Evolutionary conservation across 2,888 invertebrate genomes (phyloP), one percentile per base, ranked within the genome.

Genomic region (Lepidonotus clava): DNA sequence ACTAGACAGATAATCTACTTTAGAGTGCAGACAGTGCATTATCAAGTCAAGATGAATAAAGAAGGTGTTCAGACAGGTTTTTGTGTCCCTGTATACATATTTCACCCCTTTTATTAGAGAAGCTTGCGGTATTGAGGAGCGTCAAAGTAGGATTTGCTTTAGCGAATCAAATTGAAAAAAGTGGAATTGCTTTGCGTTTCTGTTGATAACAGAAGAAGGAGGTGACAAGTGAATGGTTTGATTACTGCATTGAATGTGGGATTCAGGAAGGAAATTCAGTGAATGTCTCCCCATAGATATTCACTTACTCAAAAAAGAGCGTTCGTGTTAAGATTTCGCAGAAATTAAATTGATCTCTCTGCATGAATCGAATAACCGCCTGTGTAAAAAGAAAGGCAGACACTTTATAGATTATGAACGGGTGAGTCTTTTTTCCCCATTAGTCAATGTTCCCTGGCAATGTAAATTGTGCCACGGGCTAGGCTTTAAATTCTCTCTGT

Each of bases 381-480:
- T 24, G 61, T 28, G 61, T 61, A 61, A 61, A 61, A 61, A 24
- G 28, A 61, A 28, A 32, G 28, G 28, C 11, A 24, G 28, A 61
- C 61, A 28, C 61, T 61, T 61, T 28, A 61, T 61, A 61, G 61
- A 61, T 61, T 61, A 61, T 61, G 61, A 28, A 61, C 61, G 32
- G 61, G 1, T 32, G 61, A 24, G 6, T 24, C 61, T 28, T 61
- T 28, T 28, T 28, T 28, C 61, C 61, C 24, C 61, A 61, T 61
- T 61, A 61, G 28, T 28, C 28, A 61, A 61, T 2, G n/a, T 61
- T 61, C 61, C 61, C 61, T 61, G 24, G 61, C 28, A 32, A 4
- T 61, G 61, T 2, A 28, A 24, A 61, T 61, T 61, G 61, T 32
- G 24, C 61, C 61, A 28, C 61, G 28, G 61, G 61, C 28, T n/a